These are phyloP conservation scores for Danio choprae DNA, from an alignment of 2,797 vertebrate species.

Conservation along the genomic window DNA sequence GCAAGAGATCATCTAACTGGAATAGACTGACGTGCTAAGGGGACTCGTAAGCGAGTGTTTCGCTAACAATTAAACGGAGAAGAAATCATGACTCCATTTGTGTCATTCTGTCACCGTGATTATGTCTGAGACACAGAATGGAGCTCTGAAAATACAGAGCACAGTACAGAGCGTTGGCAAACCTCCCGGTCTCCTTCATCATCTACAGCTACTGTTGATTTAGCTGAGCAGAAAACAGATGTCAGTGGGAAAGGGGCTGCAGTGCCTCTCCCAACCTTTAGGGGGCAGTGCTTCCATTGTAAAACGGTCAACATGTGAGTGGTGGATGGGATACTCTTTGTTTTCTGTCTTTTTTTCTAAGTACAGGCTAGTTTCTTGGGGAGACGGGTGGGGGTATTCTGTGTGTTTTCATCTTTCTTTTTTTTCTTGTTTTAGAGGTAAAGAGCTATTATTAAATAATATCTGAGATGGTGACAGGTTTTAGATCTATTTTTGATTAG, in stretches of 20 bases:
- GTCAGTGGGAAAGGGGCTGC: constrained; percentile 4
- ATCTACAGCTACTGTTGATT: constrained; percentile 54
- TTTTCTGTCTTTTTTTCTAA: neutral
- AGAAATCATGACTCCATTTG: constrained; percentile 44
- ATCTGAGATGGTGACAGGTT: neutral
- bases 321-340: neutral
- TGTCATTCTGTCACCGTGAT: constrained; percentile 61
- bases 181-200: constrained; percentile 51
- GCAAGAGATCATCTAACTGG: constrained; percentile 14
- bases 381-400: neutral
- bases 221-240: constrained; percentile 57
- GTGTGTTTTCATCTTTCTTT: neutral
- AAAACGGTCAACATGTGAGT: neutral
- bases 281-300: constrained; percentile 45
- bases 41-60: constrained; percentile 50
- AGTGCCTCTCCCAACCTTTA: constrained; percentile 39
- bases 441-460: constrained; percentile 1
- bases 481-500: constrained; percentile 47
- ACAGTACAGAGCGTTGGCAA: constrained; percentile 55
- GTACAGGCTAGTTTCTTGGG: neutral
- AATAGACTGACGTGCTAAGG: constrained; percentile 34
- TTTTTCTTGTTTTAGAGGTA: neutral
- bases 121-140: constrained; percentile 49
- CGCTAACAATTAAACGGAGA: constrained; percentile 55
- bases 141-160: constrained; percentile 63